Evolutionary conservation across 1,140 invertebrate species (phyloP), one percentile per base, ranked within the genome.

Genomic region (Eumaeus atala): DNA sequence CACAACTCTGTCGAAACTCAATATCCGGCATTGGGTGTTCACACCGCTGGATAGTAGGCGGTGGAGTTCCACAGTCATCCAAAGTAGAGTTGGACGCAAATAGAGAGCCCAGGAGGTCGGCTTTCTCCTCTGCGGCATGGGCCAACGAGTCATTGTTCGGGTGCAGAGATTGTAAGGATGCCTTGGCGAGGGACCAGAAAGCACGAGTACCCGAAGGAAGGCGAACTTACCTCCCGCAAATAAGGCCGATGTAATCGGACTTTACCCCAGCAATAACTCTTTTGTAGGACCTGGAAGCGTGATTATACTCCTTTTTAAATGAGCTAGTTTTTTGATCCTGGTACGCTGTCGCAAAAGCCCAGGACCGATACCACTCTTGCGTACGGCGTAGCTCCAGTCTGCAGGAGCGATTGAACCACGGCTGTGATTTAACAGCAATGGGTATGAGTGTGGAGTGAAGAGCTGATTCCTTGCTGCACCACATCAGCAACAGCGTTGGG

Each of bases 401-500:
- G n/a, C 44, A 47, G 16, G 44, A 47, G 44, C 44, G 44, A 10
- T 12, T 9, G 16, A 47, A 47, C 44, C 16, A 47, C 5, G 44
- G 3, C 16, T 47, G 44, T 12, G 44, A 47, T 18, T 47, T 47
- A 4, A 4, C 44, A 9, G 5, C 44, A 47, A 47, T 47, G 16
- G 5, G 5, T 3, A 3, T 2, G 44, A 47, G 10, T 3, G 10
- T 9, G 10, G 44, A 47, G 16, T 6, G 44, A 47, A 47, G 2
- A 47, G n/a, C 10, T 47, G 5, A 47, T 47, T 47, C 44, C 44
- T 18, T 47, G 17, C 5, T 3, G 9, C 12, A 38, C 37, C 2
- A 38, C 12, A 47, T 47, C 44, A 47, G 44, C 44, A 14, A 47
- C 44, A 47, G 44, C n/a, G 9, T 47, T 14, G 16, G 44, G 16